These are phyloP conservation scores for Sebastolobus altivelis DNA, from an alignment of 2,797 vertebrate species.

Conservation along the genomic window DNA sequence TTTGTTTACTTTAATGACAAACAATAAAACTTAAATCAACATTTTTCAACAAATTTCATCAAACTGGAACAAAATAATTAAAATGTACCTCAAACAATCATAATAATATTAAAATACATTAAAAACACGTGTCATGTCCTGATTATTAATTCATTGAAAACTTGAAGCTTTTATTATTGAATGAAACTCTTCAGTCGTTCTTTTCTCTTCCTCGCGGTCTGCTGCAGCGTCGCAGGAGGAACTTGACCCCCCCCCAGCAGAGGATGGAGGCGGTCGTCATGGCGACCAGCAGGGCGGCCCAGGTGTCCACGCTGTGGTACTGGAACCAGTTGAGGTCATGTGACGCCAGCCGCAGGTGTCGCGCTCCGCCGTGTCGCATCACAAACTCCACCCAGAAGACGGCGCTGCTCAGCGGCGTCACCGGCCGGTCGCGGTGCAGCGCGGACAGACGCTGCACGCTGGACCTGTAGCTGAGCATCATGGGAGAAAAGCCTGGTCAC, in stretches of 20 bases:
- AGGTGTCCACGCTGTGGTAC: constrained; percentile 46
- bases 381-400: constrained; percentile 46
- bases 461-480: constrained; percentile 19
- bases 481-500: neutral
- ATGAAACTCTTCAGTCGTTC: neutral
- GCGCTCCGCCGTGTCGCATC: constrained; percentile 42
- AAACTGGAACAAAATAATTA: neutral
- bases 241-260: neutral
- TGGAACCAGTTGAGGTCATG: constrained; percentile 51
- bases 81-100: neutral
- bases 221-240: neutral
- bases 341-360: constrained; percentile 36
- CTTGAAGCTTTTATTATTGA: neutral
- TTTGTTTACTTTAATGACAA: too few relatives aligned
- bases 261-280: accelerated
- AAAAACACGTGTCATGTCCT: too few relatives aligned
- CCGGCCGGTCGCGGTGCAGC: too few relatives aligned
- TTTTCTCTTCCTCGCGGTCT: constrained; percentile 18
- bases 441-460: constrained; percentile 17
- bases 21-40: neutral
- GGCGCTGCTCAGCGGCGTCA: neutral
- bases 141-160: neutral
- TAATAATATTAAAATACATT: too few relatives aligned
- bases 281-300: constrained; percentile 10
- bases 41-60: neutral